These are phyloP conservation scores for Atta texana DNA, from an alignment of 1,140 invertebrate species.

Conservation along the genomic window DNA sequence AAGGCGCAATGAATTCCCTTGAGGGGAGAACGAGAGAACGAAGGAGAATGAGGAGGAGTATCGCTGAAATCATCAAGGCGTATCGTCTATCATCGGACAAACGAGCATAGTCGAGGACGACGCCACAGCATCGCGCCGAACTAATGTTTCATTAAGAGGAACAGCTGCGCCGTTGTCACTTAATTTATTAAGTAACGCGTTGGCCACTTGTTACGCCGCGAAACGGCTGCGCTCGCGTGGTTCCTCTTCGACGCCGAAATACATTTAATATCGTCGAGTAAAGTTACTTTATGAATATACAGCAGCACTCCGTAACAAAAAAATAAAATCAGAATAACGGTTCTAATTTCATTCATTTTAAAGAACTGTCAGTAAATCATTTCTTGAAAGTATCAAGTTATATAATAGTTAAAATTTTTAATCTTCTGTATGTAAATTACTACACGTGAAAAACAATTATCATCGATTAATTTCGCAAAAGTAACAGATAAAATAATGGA, in stretches of 20 bases:
- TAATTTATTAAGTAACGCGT: slow-evolving; percentile 86
- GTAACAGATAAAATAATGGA: background rate
- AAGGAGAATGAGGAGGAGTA: slow-evolving; percentile 35
- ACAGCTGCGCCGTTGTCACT: slow-evolving; percentile 85
- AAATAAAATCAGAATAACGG: background rate
- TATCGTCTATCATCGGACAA: slow-evolving; percentile 39
- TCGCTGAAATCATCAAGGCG: slow-evolving; percentile 24
- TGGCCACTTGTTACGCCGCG: slow-evolving; percentile 70
- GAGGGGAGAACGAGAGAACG: slow-evolving; percentile 2
- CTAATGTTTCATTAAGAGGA: slow-evolving; percentile 86
- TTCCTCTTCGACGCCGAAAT: slow-evolving; percentile 31
- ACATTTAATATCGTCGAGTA: background rate
- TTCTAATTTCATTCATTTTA: background rate
- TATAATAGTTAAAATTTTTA: background rate
- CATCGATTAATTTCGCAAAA: background rate
- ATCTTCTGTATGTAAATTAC: background rate
- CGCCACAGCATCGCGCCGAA: slow-evolving; percentile 78
- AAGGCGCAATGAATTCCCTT: slow-evolving; percentile 16
- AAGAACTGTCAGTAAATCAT: background rate
- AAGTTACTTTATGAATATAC: background rate
- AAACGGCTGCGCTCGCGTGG: slow-evolving; percentile 48
- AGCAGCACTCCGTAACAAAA: background rate
- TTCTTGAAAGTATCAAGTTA: background rate
- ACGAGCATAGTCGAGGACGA: slow-evolving; percentile 44
- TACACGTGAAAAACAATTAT: background rate